Conservation (phyloP, 2,888 invertebrate genomes). For the Drosophila subquinaria region DNA sequence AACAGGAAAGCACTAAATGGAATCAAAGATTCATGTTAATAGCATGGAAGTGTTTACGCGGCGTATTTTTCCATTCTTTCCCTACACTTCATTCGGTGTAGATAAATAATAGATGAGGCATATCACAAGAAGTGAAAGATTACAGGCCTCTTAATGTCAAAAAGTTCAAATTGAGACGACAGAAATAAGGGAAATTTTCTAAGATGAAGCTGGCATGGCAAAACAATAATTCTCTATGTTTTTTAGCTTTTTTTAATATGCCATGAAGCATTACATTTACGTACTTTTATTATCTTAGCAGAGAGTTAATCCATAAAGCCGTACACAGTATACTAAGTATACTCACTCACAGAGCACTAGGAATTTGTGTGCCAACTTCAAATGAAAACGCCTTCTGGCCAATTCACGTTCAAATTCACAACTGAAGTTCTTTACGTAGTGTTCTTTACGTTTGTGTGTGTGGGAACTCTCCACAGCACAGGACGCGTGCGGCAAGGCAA, state of each 20-base stretch:
- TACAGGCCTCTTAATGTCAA: constrained; percentile 25
- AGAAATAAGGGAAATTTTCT: neutral
- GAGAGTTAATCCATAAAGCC: neutral
- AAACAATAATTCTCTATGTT: neutral
- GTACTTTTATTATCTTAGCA: neutral
- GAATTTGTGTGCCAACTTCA: neutral
- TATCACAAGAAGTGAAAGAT: constrained; percentile 31
- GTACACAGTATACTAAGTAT: neutral
- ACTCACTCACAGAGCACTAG: neutral
- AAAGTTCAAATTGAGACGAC: constrained; percentile 1
- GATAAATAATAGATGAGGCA: constrained; percentile 44
- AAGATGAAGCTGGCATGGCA: neutral
- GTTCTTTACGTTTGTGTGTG: constrained; percentile 7
- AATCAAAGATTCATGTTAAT: constrained; percentile 64
- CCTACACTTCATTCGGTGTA: constrained; percentile 1
- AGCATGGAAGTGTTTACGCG: constrained; percentile 46
- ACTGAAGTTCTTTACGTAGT: constrained; percentile 39
- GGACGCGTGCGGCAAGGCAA: constrained; percentile 35
- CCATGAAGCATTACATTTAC: too few species aligned
- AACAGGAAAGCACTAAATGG: constrained; percentile 18
- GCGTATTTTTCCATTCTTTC: constrained; percentile 28
- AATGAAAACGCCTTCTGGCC: too few species aligned
- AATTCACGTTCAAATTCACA: constrained; percentile 49
- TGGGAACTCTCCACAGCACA: constrained; percentile 1
- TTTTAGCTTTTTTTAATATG: constrained; percentile 6